Base-by-base conservation (phyloP, 1,140 invertebrate species). In the Metopolophium dirhodum region DNA sequence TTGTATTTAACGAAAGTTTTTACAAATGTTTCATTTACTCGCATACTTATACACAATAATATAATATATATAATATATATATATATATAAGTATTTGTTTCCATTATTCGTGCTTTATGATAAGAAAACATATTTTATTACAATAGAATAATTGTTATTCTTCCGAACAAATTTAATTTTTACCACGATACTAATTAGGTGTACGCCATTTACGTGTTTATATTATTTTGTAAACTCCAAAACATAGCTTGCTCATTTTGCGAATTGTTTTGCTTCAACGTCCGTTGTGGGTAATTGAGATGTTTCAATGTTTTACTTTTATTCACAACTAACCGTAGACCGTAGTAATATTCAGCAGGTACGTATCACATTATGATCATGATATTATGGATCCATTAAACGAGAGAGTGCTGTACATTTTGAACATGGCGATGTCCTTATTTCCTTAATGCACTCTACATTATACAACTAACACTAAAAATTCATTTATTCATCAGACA, bases 391-490 rank as follows among this genome's bases (percentile, higher is more conserved):
- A 82, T 37, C 35, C 37, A 26, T 85, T 85, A 41, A 41, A 45
- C 22, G 37, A 26, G 22, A 45, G 9, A 85, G 22, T 22, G 77
- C 2, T 41, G 14, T 37, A 45, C 3, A 45, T 45, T 86, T 86
- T 45, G 47, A 86, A 41, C 83, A 45, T 7, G 35, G 26, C 30
- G 30, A 68, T 68, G 11, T 68, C 61, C 61, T 68, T 86, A 85
- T 85, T 37, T 47, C 45, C 26, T 86, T 18, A 86, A 86, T 86
- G 85, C 41, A 35, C 30, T 86, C 85, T 86, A 86, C 85, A 86
- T 22, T 30, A n/a, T 26, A 61, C 61, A 68, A 68, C 26, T 47
- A 82, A 47, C 85, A 86, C 85, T 45, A 37, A 86, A 86, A 86
- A n/a, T 41, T 86, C 26, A 86, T 86, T 86, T 86, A 47, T 35